Percentiles rank a stretch among this genome's conserved stretches.
Conservation (phyloP, 2,888 invertebrate genomes). For the Drosophila gaucha region DNA sequence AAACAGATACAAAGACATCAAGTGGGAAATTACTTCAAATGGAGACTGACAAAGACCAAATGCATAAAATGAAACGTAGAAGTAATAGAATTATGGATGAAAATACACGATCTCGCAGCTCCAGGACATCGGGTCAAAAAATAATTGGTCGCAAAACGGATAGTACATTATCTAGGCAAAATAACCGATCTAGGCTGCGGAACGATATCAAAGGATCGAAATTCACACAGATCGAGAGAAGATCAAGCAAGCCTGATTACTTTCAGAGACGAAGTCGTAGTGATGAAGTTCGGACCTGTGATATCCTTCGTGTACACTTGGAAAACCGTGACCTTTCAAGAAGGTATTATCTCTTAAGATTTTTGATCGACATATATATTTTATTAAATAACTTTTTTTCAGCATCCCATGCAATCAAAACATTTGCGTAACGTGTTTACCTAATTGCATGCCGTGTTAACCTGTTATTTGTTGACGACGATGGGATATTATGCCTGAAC, state of each 20-base stretch:
- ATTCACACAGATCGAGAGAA: slow-evolving; percentile 4
- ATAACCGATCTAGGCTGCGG: slow-evolving; percentile 1
- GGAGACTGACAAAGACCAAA: neutral
- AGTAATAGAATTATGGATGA: slow-evolving; percentile 2
- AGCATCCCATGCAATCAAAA: slow-evolving; percentile 15
- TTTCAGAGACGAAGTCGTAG: slow-evolving; percentile 39
- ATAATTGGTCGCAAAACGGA: too few relatives aligned
- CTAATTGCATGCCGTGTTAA: slow-evolving; percentile 33
- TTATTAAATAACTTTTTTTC: neutral
- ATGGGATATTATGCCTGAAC: neutral
- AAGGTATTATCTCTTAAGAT: slow-evolving; percentile 30
- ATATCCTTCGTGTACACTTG: slow-evolving; percentile 72
- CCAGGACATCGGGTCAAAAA: neutral
- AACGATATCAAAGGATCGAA: slow-evolving; percentile 29
- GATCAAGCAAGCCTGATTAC: neutral
- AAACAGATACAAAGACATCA: neutral
- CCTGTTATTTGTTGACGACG: slow-evolving; percentile 10
- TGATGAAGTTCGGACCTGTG: slow-evolving; percentile 69
- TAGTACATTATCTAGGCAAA: neutral
- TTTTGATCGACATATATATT: neutral
- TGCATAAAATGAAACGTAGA: slow-evolving; percentile 1
- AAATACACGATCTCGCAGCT: neutral
- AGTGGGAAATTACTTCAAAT: neutral
- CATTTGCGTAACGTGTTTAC: neutral
- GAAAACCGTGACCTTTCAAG: slow-evolving; percentile 65